Base-by-base conservation (phyloP, 1,140 invertebrate genomes). In the Stegodyphus mimosarum region DNA sequence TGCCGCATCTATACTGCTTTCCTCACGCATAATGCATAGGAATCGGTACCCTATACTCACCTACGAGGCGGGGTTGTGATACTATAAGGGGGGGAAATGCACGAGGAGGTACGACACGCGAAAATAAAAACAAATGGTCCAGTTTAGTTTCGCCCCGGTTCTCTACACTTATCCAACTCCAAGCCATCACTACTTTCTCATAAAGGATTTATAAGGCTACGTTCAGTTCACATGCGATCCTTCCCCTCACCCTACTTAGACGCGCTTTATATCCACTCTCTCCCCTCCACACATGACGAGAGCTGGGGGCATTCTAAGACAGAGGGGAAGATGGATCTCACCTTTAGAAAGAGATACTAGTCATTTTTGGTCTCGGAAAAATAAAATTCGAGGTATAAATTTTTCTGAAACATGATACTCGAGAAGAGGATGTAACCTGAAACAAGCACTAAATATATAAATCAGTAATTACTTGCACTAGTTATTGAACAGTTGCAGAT, bases 61-160 rank as follows among this genome's bases (percentile, higher is more conserved):
- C 78, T 78, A 67, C n/a, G 48, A 33, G 33, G 75, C 49, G 63
- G 63, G 75, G 75, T 67, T 15, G 51, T 15, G 50, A 78, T n/a
- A 78, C 11, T 18, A 63, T 80, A 15, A 48, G 53, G 15, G 69
- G 69, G 69, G 80, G 67, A 49, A 69, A 17, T 49, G 55, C 50
- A 66, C 80, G 80, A 84, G 72, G 78, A 17, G 60, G 55, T 60
- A 66, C 80, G 80, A 84, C 81, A 75, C 51, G 60, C 18, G 63
- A 60, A 84, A 84, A 84, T 84, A 84, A 84, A 84, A 84, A 84
- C 73, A 84, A 84, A 84, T 84, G 81, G 81, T 75, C 66, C 81
- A 84, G 81, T 75, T 84, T 83, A 83, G 80, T 52, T 83, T 73
- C 67, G 64, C 48, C 75, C 50, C n/a, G n/a, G 63, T 66, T 7